Base-by-base conservation (phyloP, 2,797 vertebrate genomes). In the Uromys caudimaculatus region DNA sequence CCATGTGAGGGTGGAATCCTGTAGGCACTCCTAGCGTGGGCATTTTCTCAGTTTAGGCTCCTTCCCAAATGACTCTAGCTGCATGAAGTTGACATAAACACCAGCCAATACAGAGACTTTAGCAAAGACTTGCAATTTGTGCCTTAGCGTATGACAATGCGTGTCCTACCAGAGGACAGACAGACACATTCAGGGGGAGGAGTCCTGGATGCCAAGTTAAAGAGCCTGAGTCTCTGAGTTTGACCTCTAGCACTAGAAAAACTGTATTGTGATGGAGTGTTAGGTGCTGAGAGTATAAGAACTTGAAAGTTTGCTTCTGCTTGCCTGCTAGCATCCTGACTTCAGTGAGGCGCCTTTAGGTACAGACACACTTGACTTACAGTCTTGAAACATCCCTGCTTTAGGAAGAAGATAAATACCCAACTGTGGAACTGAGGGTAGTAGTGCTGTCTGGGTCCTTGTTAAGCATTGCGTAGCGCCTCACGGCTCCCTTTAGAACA, bases 401-500 rank as follows among this genome's bases (percentile, higher is more conserved):
- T 64, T 17, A 67, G 29, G 82, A 50, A 85, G 60, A 50, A 64
- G 19, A 64, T 23, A 35, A 64, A 21, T 13, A 67, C 6, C 60
- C 23, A 35, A 85, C 41, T 85, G 41, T 84, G 50, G 7, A 64
- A 4, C 7, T 2, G 6, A 41, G 35, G 32, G 41, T n/a, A 47
- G 2, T 52, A 32, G 56, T 76, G 38, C n/a, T 41, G 32, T 17
- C 7, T 21, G 3, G 29, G 13, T 27, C 6, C 11, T 54, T 67
- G 83, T 27, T 52, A 50, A 95, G 76, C 0, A 0, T 52, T 16
- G 7, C 21, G 60, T 89, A 79, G 29, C 9, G 3, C 62, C 93
- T 95, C n/a, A 78, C 97, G 83, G 82, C 96, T 95, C 91, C 93
- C 78, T 95, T 76, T 67, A 89, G 67, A 76, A 56, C 54, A 47